phyloP scores from a whole-genome alignment of 30 jellyfish, hydroid and myxozoan species.

The Aurelia aurita complex sp. Pacific region DNA sequence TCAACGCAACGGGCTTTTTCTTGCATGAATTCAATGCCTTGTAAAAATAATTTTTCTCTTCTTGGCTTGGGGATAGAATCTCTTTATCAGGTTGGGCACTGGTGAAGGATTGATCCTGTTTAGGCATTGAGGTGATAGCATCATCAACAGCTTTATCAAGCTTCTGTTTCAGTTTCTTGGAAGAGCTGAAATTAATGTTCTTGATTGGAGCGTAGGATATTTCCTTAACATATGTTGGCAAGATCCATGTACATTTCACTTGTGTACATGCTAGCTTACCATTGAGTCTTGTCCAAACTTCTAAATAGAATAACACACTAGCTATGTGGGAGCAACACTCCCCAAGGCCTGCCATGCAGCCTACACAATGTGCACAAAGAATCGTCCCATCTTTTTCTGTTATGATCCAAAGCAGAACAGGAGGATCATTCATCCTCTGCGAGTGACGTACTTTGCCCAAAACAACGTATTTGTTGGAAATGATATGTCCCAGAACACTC shows the following conservation, averaged over 20 bases:
- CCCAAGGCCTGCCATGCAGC: too few species aligned
- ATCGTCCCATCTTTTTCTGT: too few species aligned
- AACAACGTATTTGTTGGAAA: slow-evolving; percentile 30
- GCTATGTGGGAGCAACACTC: too few species aligned
- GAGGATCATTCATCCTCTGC: slow-evolving; percentile 53
- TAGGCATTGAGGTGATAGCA: slow-evolving; percentile 34
- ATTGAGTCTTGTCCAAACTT: too few species aligned
- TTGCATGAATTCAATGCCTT: slow-evolving; percentile 14
- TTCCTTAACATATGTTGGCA: too few species aligned
- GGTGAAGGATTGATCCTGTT: slow-evolving; percentile 45
- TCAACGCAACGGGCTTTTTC: slow-evolving; percentile 38
- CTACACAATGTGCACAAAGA: too few species aligned
- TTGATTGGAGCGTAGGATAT: slow-evolving; percentile 40
- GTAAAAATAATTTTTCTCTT: slow-evolving; percentile 18
- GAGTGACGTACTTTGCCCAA: slow-evolving; percentile 40
- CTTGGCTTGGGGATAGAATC: slow-evolving; percentile 27
- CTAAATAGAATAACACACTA: too few species aligned
- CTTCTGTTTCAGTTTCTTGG: too few species aligned
- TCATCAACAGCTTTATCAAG: slow-evolving; percentile 28
- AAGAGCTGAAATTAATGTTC: slow-evolving; percentile 15
- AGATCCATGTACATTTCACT: too few species aligned
- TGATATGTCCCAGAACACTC: slow-evolving; percentile 30
- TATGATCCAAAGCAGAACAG: background rate
- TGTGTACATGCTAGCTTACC: too few species aligned
- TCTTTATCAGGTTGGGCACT: background rate